Evolutionary conservation across 2,888 invertebrate species (phyloP), one percentile per base, ranked within the genome.

Genomic region (Ariolimax columbianus): DNA sequence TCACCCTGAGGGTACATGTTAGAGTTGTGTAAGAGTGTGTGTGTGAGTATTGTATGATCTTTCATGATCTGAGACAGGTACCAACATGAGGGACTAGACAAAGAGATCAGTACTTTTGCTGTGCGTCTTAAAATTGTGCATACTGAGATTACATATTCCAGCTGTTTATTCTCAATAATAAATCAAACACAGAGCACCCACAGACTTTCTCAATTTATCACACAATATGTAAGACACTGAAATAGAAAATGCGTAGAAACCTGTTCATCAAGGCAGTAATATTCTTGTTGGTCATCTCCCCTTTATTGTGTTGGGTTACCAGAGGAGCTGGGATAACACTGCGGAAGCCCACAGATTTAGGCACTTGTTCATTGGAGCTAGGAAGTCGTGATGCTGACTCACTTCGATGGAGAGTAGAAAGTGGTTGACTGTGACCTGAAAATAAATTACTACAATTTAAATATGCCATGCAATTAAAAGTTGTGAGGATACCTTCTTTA

Each of bases 301-400:
- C 85, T 85, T 91, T 92, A 86, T 92, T 93, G 83, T 92, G 92
- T 87, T 93, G 93, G 51, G 93, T 93, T 40, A 88, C 85, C 33
- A 91, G 82, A 19, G 91, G 91, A 33, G 86, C 77, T 0, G 92
- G 91, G 17, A 89, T 89, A 40, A 92, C 87, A 47, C 89, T 90
- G 63, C 92, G 88, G 82, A 91, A 89, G 11, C 92, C 92, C 66
- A 88, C 87, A 30, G 66, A 81, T 78, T 55, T 36, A 30, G 59
- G 72, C 40, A 81, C 30, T 26, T 59, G 68, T 19, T 86, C 86
- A 19, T 63, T 68, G 51, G 82, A 82, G 33, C 73, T 66, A 2
- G 78, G n/a, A 19, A 82, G 47, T 19, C 84, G 77, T 66, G 63
- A 77, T 66, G 63, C 55, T 23, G 84, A 82, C 17, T 73, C 81